A percentile compares a stretch with the other conserved stretches of the same genome.
Evolutionary conservation across 2,113 vertebrate species (phyloP).

Genomic region (Larimichthys crocea): DNA sequence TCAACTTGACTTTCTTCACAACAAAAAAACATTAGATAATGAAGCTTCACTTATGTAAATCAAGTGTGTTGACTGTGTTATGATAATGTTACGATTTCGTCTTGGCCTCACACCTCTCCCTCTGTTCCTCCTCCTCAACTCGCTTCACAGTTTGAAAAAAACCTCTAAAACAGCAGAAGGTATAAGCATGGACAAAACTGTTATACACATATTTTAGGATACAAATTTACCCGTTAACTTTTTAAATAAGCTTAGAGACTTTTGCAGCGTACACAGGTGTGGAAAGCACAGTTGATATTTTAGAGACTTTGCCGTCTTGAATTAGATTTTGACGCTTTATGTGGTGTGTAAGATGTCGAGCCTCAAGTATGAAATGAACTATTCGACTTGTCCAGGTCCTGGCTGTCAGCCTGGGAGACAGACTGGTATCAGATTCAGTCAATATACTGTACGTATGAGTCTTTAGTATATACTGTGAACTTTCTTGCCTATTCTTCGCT

Average conservation of each 20-base stretch:
- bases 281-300: background rate
- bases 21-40: no score
- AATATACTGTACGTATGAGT: slow-evolving; percentile 33
- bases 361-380: slow-evolving; percentile 30
- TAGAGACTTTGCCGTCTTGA: slow-evolving; percentile 1
- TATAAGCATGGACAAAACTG: background rate
- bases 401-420: slow-evolving; percentile 46
- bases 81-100: no score
- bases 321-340: slow-evolving; percentile 27
- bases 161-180: background rate
- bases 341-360: slow-evolving; percentile 25
- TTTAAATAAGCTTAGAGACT: background rate
- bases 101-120: background rate
- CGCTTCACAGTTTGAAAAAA: no score
- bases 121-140: background rate
- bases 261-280: no score
- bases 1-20: no score
- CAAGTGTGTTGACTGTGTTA: no score
- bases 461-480: slow-evolving; percentile 48
- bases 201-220: background rate
- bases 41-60: no score
- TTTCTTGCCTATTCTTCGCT: slow-evolving; percentile 18
- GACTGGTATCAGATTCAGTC: slow-evolving; percentile 49
- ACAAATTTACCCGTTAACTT: background rate
- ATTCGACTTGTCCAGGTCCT: slow-evolving; percentile 54